Conservation (phyloP, 2,113 vertebrate species). For the Tamias sibiricus region DNA sequence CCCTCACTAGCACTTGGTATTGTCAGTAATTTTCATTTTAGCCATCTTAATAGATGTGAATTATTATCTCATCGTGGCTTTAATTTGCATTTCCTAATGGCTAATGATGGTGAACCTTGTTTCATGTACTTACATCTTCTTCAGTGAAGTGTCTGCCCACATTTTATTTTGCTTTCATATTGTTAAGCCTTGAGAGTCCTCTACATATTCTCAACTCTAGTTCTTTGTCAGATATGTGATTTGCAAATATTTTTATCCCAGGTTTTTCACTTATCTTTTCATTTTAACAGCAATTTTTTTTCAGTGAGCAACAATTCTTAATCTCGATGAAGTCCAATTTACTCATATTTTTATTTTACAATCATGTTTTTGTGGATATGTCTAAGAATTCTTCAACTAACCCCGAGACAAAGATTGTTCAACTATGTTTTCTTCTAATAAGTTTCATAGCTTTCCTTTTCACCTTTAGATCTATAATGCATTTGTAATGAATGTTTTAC, state of each 20-base stretch:
- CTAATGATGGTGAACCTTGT: neutral
- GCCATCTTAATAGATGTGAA: neutral
- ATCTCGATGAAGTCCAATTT: neutral
- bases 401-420: neutral
- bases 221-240: conserved; percentile 4
- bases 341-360: neutral
- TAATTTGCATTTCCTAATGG: neutral
- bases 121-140: neutral
- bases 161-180: neutral
- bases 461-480: neutral
- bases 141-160: neutral
- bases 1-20: neutral
- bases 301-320: neutral
- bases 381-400: conserved; percentile 24
- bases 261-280: neutral
- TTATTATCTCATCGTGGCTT: neutral
- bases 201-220: neutral
- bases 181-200: conserved; percentile 25
- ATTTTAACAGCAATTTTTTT: neutral
- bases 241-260: conserved; percentile 27
- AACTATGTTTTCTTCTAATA: neutral
- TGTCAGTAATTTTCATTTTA: neutral
- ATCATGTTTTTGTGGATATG: neutral
- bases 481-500: neutral
- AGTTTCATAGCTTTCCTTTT: conserved; percentile 22